Base-by-base conservation (phyloP, 2,113 vertebrate genomes). In the Myrmecophaga tridactyla region DNA sequence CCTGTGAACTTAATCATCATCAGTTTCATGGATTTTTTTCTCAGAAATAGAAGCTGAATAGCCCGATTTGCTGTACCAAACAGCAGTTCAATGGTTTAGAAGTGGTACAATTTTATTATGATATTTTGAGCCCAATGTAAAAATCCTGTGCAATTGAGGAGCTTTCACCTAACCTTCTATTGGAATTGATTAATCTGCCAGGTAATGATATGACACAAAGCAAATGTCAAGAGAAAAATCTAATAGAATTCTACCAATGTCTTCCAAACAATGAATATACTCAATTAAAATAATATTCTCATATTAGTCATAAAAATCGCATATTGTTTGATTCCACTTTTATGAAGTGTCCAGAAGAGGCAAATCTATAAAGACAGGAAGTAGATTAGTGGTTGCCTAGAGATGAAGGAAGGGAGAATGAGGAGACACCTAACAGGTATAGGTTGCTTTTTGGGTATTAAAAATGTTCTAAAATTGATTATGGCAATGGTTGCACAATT, bases 271-370 rank as follows among this genome's bases (percentile, higher is more conserved):
- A 92, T 84, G 41, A 65, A 77, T 84, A 70, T 83, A 43, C 21
- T 69, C 51, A 76, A 84, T 62, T 84, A 69, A 95, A 95, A 95
- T 78, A 41, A 88, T 56, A 63, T 53, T 63, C 53, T 92, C 36
- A 76, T 56, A 63, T 53, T 29, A 72, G 39, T 46, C 25, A 84
- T 15, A 53, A 89, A 89, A 46, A 6, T 56, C 53, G 21, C 53
- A 56, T 56, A 87, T 23, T 58, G 13, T 81, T 65, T 62, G 14
- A 67, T 86, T 86, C 60, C 13, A 76, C 58, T 90, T 86, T 48
- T 72, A 67, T 53, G 29, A 76, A 87, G n/a, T 87, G 7, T 87
- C 34, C 84, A 87, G 58, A 93, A 62, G 36, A 69, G 17, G 18
- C 8, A 90, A 93, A 69, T 36, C 23, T 31, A 31, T 62, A n/a